Evolutionary conservation across 1,140 invertebrate species (phyloP).

Genomic region (Brachionus angularis): DNA sequence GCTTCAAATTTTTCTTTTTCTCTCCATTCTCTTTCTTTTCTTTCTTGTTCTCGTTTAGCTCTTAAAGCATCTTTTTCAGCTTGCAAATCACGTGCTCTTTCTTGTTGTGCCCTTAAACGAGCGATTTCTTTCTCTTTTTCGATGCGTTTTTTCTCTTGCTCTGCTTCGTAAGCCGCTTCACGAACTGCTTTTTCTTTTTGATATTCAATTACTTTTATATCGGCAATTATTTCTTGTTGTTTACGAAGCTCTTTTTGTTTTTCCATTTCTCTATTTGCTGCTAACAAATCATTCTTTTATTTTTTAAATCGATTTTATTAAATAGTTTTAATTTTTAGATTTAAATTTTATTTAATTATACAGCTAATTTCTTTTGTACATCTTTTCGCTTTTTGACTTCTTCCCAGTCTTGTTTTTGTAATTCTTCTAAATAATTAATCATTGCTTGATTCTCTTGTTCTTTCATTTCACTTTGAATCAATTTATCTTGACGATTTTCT

Average conservation of each 20-base stretch:
- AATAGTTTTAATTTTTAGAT: neutral
- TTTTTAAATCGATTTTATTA: neutral
- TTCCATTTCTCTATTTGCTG: slow-evolving; percentile 54
- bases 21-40: slow-evolving; percentile 58
- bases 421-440: slow-evolving; percentile 26
- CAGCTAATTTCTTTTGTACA: slow-evolving; percentile 36
- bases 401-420: slow-evolving; percentile 36
- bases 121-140: slow-evolving; percentile 59
- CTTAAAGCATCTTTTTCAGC: slow-evolving; percentile 56
- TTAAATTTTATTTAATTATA: neutral
- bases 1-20: slow-evolving; percentile 55
- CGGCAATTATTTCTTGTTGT: slow-evolving; percentile 54
- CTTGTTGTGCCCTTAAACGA: slow-evolving; percentile 54
- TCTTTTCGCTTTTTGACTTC: slow-evolving; percentile 36
- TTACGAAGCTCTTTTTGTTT: slow-evolving; percentile 51
- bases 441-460: slow-evolving; percentile 41
- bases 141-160: slow-evolving; percentile 55
- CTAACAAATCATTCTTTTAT: slow-evolving; percentile 54
- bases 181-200: slow-evolving; percentile 58
- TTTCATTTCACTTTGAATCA: slow-evolving; percentile 9
- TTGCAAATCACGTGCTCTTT: slow-evolving; percentile 56
- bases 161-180: slow-evolving; percentile 55
- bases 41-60: slow-evolving; percentile 57
- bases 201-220: slow-evolving; percentile 56
- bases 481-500: slow-evolving; percentile 15